These are phyloP conservation scores for Urocynchramus pylzowi DNA, from an alignment of 2,113 vertebrate genomes.

Conservation along the genomic window DNA sequence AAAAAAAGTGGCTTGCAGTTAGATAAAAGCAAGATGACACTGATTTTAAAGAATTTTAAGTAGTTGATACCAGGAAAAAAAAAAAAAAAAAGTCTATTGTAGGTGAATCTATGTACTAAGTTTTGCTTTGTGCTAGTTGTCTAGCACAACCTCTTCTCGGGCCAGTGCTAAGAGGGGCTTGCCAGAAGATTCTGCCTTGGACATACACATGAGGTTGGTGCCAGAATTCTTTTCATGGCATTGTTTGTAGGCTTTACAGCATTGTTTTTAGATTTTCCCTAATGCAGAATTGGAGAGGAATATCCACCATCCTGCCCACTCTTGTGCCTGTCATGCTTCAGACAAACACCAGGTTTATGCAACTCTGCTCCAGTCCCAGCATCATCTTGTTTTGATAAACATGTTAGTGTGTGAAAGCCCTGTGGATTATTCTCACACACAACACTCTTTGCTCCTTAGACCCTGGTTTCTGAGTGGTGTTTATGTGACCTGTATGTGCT, in stretches of 20 bases:
- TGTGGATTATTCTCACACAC: not conserved
- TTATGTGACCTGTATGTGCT: accelerated
- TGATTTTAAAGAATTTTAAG: not conserved
- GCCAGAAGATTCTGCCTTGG: not conserved
- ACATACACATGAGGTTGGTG: not conserved
- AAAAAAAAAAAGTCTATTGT: not conserved
- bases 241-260: not conserved
- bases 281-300: not conserved
- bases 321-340: not conserved
- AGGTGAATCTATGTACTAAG: not conserved
- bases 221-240: not conserved
- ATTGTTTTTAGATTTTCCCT: not conserved
- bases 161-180: not conserved
- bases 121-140: not conserved
- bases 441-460: not conserved
- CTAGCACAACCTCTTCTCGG: not conserved
- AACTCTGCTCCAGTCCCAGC: not conserved
- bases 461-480: not conserved
- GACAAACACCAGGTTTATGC: not conserved
- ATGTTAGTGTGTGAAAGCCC: not conserved
- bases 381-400: not conserved
- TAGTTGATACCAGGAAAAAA: not conserved
- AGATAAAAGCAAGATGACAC: not conserved
- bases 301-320: accelerated
- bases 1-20: not conserved